Evolutionary conservation across 2,888 invertebrate species (phyloP), one percentile per base, ranked within the genome.

Genomic region (Scaptomyza cyrtandrae): DNA sequence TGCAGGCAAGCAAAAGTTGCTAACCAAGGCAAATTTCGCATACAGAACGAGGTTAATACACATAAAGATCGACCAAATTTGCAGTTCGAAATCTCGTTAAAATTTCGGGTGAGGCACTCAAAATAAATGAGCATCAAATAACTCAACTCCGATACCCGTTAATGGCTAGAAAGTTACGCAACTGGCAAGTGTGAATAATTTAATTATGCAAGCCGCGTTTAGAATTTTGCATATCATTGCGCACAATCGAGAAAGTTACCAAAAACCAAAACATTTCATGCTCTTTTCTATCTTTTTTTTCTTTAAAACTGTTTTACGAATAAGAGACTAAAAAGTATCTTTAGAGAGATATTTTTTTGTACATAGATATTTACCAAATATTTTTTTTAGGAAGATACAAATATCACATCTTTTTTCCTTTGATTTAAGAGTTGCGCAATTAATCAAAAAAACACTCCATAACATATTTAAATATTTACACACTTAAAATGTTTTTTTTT

Each of bases 1-100:
- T 80, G 70, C 80, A 78, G 55, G 24, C 54, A 64, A 58, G 59
- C 75, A 59, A 52, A 41, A 78, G 41, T 63, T 80, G 81, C 83
- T 82, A 85, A 82, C 41, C 65, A 71, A 68, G 78, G 78, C 54
- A 79, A 50, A 76, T 72, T 68, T 80, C 61, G 59, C 61, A 60
- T 57, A 55, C 24, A n/a, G 45, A 54, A 44, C 59, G 60, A 54
- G 54, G 24, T 24, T 24, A 24, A 24, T 24, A 24, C 3, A 24
- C 3, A 24, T 3, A 24, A 2, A 24, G 24, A 29, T 57, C 37
- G 46, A 13, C 35, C 44, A 50, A 31, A 35, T 61, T 49, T 49
- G 56, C 43, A 52, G 56, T 37, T 49, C 31, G 1, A 44, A 54
- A 61, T 52, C 58, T 52, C 33, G 50, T 24, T 53, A 37, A 16